A percentile compares a stretch with the other conserved stretches of the same genome.
Conservation (phyloP, 2,113 vertebrate species). For the Peromyscus californicus region DNA sequence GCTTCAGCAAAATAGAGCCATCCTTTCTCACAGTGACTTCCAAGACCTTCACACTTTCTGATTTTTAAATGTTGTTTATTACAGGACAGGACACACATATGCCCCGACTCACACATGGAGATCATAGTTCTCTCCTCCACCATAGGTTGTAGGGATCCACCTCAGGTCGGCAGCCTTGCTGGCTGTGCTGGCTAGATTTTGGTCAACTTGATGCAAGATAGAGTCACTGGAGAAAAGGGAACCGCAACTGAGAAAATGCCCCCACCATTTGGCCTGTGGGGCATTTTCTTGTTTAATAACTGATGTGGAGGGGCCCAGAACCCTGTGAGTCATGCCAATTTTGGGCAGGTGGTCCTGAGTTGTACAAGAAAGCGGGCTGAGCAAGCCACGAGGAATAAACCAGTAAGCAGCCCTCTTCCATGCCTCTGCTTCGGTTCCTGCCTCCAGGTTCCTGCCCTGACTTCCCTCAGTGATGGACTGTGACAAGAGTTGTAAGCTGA, state of each 20-base stretch:
- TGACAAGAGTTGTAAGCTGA: not conserved
- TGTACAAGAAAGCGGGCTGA: not conserved
- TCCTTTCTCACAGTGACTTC: not conserved
- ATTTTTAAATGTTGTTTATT: not conserved
- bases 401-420: not conserved
- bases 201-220: not conserved
- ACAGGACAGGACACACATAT: not conserved
- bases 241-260: not conserved
- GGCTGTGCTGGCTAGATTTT: not conserved
- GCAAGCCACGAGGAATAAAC: not conserved
- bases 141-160: too few species aligned
- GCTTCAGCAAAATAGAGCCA: not conserved
- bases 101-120: not conserved
- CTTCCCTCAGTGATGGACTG: not conserved
- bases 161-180: not conserved
- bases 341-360: not conserved
- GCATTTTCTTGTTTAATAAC: not conserved
- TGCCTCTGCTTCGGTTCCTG: not conserved
- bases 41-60: not conserved
- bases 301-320: too few species aligned
- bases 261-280: too few species aligned
- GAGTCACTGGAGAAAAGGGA: not conserved
- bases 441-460: not conserved
- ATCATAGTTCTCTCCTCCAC: not conserved
- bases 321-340: not conserved